Base-by-base conservation (phyloP, 2,888 invertebrate genomes). In the Odontomyia ornata region DNA sequence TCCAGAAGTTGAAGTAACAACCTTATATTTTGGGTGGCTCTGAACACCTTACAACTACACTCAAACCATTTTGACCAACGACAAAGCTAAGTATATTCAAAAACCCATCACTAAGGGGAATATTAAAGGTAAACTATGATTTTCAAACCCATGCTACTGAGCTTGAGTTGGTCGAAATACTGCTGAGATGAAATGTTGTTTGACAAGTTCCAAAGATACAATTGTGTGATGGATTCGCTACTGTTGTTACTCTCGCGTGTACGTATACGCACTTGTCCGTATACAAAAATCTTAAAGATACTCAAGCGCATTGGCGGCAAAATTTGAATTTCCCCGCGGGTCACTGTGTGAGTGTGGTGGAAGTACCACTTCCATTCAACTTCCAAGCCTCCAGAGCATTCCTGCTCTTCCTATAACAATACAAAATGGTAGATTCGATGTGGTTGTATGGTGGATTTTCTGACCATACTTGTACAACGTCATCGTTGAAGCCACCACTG, bases 41-140 rank as follows among this genome's bases (percentile, higher is more conserved):
- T 9, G 7, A 15, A 18, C 52, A 52, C 3, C 5, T 52, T 13
- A n/a, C 15, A 52, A 52, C 52, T 18, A 52, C 15, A 18, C 15
- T 9, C 15, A 9, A 52, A 15, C 18, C 5, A 15, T 36, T 36
- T 36, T n/a, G 18, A 52, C 4, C 52, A 36, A 36, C 52, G 5
- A 52, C 18, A 15, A 13, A 4, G 23, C 60, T 21, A 13, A 23
- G 60, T 11, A 60, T 11, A 18, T 21, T 7, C 60, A 28, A 30
- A 64, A 64, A 64, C 30, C 64, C 64, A 25, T 46, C 43, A 13
- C 11, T 46, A 69, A 47, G 69, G 69, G 69, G 47, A 69, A 69
- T 30, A 27, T 43, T 18, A 11, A 13, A 69, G 25, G 60, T 25
- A 23, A 13, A 60, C 25, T 52, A 15, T 15, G 18, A 15, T 52